A percentile compares a stretch with the other conserved stretches of the same genome.
Conservation (phyloP, 64 coral and sea anemone species). For the Pocillopora verrucosa region DNA sequence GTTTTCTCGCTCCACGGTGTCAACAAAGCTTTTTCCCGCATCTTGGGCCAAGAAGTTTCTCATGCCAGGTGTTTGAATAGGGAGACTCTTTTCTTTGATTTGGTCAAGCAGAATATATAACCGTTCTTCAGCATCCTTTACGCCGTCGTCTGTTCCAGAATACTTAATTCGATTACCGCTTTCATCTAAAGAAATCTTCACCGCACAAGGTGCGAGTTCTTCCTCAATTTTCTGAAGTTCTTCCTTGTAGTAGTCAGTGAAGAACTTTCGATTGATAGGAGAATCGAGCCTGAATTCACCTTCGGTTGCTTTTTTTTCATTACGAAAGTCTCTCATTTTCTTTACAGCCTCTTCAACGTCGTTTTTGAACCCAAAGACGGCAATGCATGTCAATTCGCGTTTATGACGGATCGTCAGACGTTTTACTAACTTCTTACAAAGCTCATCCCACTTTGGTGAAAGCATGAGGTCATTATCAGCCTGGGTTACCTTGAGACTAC, state of each 20-base stretch:
- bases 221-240: neutral
- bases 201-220: neutral
- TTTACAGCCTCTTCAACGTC: slow-evolving; percentile 17
- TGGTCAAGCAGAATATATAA: slow-evolving; percentile 11
- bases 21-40: neutral
- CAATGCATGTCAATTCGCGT: slow-evolving; percentile 20
- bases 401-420: neutral
- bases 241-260: neutral
- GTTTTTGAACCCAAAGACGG: slow-evolving; percentile 23
- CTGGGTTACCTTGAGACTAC: neutral
- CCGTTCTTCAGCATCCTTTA: slow-evolving; percentile 11
- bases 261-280: slow-evolving; percentile 15
- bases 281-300: slow-evolving; percentile 13
- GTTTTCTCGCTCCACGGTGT: neutral
- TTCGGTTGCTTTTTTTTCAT: slow-evolving; percentile 38
- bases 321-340: slow-evolving; percentile 39
- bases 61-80: slow-evolving; percentile 17
- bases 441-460: slow-evolving; percentile 15
- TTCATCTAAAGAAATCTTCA: slow-evolving; percentile 26
- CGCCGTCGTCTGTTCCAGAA: slow-evolving; percentile 13
- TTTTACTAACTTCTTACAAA: slow-evolving; percentile 19
- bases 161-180: neutral
- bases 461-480: neutral
- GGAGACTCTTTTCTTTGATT: slow-evolving; percentile 18
- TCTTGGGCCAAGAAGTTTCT: slow-evolving; percentile 18